These are phyloP conservation scores for Sinocyclocheilus rhinocerous DNA, from an alignment of 2,113 vertebrate genomes.

Conservation along the genomic window DNA sequence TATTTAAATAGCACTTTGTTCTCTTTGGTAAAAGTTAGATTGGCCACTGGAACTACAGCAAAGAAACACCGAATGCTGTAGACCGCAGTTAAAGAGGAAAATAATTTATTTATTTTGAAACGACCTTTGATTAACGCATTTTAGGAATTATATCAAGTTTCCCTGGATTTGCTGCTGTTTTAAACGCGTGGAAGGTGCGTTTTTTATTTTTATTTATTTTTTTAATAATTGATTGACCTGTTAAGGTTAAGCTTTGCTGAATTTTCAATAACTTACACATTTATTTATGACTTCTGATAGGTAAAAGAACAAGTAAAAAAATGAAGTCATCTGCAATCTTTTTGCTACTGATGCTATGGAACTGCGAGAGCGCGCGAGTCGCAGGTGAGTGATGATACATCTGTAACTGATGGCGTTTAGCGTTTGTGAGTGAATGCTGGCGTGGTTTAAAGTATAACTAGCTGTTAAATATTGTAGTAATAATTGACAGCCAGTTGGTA, in stretches of 20 bases:
- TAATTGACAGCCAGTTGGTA: not conserved
- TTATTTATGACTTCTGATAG: slow-evolving; percentile 46
- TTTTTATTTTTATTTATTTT: not conserved
- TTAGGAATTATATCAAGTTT: not conserved
- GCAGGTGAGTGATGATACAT: slow-evolving; percentile 85
- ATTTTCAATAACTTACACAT: not conserved
- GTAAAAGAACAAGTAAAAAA: slow-evolving; percentile 62
- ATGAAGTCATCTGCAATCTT: slow-evolving; percentile 83
- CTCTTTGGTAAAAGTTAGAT: slow-evolving; percentile 45
- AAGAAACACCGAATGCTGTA: not conserved
- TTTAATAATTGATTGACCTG: not conserved
- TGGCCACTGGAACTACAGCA: slow-evolving; percentile 26
- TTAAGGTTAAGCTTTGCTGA: not conserved
- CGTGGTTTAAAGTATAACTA: not conserved
- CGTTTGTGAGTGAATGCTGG: not conserved
- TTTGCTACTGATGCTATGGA: slow-evolving; percentile 79
- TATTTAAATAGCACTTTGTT: slow-evolving; percentile 87
- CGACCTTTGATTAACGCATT: not conserved
- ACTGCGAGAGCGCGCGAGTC: slow-evolving; percentile 74
- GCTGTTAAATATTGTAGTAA: not conserved
- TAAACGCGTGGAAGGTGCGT: not conserved
- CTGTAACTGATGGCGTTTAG: not conserved
- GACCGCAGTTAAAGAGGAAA: not conserved
- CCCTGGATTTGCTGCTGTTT: slow-evolving; percentile 22
- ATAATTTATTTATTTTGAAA: not conserved